These are phyloP conservation scores for Chaetogeoica ovagalla DNA, from an alignment of 2,888 invertebrate species.

Conservation along the genomic window DNA sequence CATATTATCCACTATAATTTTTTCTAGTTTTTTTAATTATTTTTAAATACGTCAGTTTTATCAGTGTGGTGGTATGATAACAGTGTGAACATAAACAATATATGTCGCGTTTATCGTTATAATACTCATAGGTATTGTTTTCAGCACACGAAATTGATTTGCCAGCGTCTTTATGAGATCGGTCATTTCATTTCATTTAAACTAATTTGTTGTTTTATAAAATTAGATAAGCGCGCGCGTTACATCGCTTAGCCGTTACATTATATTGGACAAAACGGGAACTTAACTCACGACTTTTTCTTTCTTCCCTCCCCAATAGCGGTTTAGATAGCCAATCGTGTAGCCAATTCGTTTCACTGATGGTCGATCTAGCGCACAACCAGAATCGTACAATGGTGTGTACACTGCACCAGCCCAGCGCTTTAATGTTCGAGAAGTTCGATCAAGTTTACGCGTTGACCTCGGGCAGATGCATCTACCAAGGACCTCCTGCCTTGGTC, in stretches of 20 bases:
- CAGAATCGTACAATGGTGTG: constrained; percentile 88
- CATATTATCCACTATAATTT: too few species aligned
- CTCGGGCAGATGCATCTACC: constrained; percentile 80
- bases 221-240: neutral
- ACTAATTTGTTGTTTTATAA: neutral
- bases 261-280: neutral
- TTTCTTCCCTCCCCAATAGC: constrained; percentile 62
- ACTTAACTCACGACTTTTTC: neutral
- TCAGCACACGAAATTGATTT: too few species aligned
- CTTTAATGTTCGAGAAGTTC: constrained; percentile 89
- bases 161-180: too few species aligned
- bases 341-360: constrained; percentile 77
- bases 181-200: neutral
- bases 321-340: constrained; percentile 89
- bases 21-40: too few species aligned
- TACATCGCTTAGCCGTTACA: neutral
- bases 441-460: constrained; percentile 85
- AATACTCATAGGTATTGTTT: too few species aligned
- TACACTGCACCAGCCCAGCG: constrained; percentile 93
- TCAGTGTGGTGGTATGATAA: too few species aligned
- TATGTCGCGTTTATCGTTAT: too few species aligned
- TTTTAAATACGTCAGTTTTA: too few species aligned
- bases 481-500: constrained; percentile 73
- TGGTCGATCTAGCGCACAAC: constrained; percentile 74
- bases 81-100: too few species aligned